Evolutionary conservation across 2,888 invertebrate species (phyloP).

Genomic region (Chrysolina oricalcia): DNA sequence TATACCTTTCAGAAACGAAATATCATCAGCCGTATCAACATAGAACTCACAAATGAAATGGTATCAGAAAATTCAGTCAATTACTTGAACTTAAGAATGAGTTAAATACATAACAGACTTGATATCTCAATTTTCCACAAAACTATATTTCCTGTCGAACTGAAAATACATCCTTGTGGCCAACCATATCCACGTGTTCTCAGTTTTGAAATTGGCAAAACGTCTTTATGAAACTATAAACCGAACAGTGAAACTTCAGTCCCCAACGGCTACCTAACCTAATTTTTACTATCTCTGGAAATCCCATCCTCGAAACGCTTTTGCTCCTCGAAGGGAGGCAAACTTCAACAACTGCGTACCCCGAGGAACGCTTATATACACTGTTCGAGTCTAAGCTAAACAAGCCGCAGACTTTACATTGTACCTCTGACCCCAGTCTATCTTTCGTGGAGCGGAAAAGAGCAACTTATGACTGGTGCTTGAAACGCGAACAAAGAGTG

Average conservation of each 20-base stretch:
- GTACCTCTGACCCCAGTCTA: background rate
- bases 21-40: too few species aligned
- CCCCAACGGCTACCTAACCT: background rate
- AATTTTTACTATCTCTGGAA: background rate
- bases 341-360: slow-evolving; percentile 1
- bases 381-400: background rate
- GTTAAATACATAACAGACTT: too few species aligned
- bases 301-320: background rate
- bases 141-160: too few species aligned
- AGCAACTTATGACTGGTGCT: background rate
- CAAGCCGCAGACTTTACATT: slow-evolving; percentile 10
- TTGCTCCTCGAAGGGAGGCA: background rate
- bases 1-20: too few species aligned
- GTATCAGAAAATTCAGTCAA: too few species aligned
- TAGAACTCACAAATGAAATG: too few species aligned
- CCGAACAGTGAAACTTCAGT: background rate
- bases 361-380: slow-evolving; percentile 1
- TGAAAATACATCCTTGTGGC: too few species aligned
- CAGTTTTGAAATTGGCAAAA: background rate
- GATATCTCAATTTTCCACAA: too few species aligned
- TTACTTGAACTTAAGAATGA: too few species aligned
- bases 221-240: background rate
- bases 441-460: background rate
- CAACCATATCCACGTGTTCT: too few species aligned
- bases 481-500: background rate